Base-by-base conservation (phyloP, 2,888 invertebrate genomes). In the Polymixis lichenea region DNA sequence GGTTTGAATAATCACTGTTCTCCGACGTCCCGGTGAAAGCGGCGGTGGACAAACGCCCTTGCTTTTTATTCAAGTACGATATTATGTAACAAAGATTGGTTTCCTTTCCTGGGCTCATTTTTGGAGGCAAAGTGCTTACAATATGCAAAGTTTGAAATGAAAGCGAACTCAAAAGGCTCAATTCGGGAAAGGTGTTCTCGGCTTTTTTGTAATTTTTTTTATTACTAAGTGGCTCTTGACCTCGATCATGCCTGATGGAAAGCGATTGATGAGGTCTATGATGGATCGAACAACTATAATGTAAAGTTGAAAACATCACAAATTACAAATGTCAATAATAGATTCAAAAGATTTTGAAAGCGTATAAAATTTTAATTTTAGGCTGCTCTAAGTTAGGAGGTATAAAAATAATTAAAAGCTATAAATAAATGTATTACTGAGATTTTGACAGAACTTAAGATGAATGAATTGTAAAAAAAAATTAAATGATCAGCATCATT, bases 91-190 rank as follows among this genome's bases (percentile, higher is more conserved):
- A 28, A 71, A 55, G 0, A 28, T 43, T 70, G 17, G 22, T 55
- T 32, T 17, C 6, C 13, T 55, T 73, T 56, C 15, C 15, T 58
- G 7, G 11, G n/a, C 17, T 38, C 22, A 65, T 49, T n/a, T 15
- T 51, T 51, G 68, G 6, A 15, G 25, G 70, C 38, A 53, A 53
- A 43, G 22, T 72, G 53, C 38, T 25, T 53, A 38, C 22, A 43
- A 72, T 28, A 6, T 25, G 25, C 66, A 43, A 43, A 72, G 71
- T 68, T 71, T n/a, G n/a, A 55, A 55, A 43, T 70, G 11, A n/a
- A 28, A 28, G n/a, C 17, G 13, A 28, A 28, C 11, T 28, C 43
- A 28, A 71, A 28, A 13, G 7, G 5, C 28, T n/a, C 38, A 25
- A 11, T 43, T 22, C 9, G 22, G 53, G 22, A 70, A 66, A 66